A percentile compares a stretch with the other conserved stretches of the same genome.
Conservation (phyloP, 2,888 invertebrate species). For the Acanthopleura granulata region DNA sequence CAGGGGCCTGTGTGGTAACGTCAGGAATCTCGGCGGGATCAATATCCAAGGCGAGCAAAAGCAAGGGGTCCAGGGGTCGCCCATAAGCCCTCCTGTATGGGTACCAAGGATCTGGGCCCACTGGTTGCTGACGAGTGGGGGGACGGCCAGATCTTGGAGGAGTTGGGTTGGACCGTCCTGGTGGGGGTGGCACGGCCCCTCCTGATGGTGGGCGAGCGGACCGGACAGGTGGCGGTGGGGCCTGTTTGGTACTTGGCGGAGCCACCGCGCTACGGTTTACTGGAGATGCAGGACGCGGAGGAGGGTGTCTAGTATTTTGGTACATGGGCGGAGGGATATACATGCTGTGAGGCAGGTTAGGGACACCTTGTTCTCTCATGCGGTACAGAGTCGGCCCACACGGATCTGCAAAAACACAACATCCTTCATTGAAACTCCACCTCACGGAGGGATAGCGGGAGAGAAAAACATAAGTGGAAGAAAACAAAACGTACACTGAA, state of each 20-base stretch:
- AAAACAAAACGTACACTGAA: too few relatives aligned
- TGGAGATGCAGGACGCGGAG: not conserved
- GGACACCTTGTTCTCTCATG: not conserved
- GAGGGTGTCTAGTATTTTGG: too few relatives aligned
- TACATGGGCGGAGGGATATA: not conserved
- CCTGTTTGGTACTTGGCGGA: not conserved
- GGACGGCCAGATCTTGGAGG: not conserved
- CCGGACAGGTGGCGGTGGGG: not conserved
- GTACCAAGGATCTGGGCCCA: not conserved
- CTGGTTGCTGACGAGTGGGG: not conserved
- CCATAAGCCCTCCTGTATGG: not conserved
- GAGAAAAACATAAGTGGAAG: too few relatives aligned
- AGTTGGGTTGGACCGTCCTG: not conserved
- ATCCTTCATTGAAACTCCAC: too few relatives aligned
- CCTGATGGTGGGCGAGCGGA: not conserved
- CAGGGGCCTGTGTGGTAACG: not conserved
- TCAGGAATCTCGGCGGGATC: not conserved
- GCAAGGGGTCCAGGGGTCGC: not conserved
- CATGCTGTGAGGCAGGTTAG: not conserved
- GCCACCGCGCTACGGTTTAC: not conserved
- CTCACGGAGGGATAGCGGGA: too few relatives aligned
- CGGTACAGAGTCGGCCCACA: not conserved
- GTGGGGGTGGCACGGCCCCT: not conserved
- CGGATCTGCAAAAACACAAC: slow-evolving; percentile 1
- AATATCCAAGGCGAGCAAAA: not conserved